Evolutionary conservation across 2,113 vertebrate genomes (phyloP).

Genomic region (Odocoileus virginianus): DNA sequence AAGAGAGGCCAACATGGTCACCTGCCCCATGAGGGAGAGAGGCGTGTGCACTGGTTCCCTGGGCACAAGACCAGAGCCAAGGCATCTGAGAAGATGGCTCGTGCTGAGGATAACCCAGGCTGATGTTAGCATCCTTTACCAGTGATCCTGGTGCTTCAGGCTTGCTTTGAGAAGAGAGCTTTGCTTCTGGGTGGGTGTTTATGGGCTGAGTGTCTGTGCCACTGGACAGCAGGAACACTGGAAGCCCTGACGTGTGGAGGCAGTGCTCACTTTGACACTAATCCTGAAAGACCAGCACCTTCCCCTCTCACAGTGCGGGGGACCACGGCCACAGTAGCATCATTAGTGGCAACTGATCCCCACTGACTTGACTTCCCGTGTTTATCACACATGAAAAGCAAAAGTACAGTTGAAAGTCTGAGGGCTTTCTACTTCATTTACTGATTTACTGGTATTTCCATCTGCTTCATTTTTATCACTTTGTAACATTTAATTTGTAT

Average conservation of each 20-base stretch:
- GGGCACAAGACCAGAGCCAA: background rate
- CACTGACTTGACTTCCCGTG: background rate
- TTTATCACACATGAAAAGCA: background rate
- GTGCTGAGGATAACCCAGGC: background rate
- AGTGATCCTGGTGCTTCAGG: background rate
- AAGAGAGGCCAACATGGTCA: background rate
- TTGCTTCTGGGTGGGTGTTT: background rate
- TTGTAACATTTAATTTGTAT: background rate
- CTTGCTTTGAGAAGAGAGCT: background rate
- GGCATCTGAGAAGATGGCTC: background rate
- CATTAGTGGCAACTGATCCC: background rate
- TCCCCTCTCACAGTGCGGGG: background rate
- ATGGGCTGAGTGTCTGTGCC: background rate
- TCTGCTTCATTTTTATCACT: background rate
- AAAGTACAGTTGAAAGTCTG: background rate
- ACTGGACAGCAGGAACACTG: background rate
- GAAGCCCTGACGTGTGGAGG: background rate
- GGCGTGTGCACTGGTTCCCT: background rate
- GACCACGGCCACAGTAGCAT: background rate
- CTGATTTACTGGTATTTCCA: background rate
- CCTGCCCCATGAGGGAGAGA: background rate
- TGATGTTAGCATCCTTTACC: background rate
- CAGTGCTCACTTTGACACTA: background rate
- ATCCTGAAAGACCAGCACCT: too few species aligned
- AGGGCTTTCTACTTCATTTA: background rate